Evolutionary conservation across 2,888 invertebrate species (phyloP).

Genomic region (Leucophora obtusa): DNA sequence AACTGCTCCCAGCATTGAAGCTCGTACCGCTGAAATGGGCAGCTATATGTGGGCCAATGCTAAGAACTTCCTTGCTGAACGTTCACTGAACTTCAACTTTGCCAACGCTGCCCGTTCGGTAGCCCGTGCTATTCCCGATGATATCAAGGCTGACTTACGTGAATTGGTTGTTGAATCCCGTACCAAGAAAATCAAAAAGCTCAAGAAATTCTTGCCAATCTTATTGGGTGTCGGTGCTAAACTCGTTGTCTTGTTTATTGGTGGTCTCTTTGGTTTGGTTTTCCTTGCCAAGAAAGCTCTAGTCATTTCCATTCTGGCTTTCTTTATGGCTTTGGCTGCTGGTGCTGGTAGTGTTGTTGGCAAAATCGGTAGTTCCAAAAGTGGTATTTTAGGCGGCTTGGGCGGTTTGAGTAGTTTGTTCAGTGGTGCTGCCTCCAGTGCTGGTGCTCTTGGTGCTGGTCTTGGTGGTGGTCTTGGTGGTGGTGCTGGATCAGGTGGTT

Average conservation of each 20-base stretch:
- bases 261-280: conserved; percentile 81
- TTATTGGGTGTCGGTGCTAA: conserved; percentile 82
- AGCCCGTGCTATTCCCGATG: conserved; percentile 80
- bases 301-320: conserved; percentile 81
- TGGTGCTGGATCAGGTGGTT: conserved; percentile 66
- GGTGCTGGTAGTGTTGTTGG: conserved; percentile 75
- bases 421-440: conserved; percentile 73
- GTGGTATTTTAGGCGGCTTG: conserved; percentile 72
- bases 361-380: conserved; percentile 72
- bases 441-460: conserved; percentile 61
- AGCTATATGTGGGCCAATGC: conserved; percentile 81
- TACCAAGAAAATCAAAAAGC: conserved; percentile 80
- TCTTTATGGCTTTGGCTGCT: conserved; percentile 81
- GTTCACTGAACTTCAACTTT: conserved; percentile 80
- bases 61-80: conserved; percentile 81
- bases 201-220: conserved; percentile 81
- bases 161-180: conserved; percentile 82
- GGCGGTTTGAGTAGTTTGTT: conserved; percentile 75
- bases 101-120: conserved; percentile 79
- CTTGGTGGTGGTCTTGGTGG: conserved; percentile 65
- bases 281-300: conserved; percentile 84
- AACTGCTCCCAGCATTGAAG: conserved; percentile 79
- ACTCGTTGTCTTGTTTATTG: conserved; percentile 80
- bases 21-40: conserved; percentile 81
- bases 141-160: conserved; percentile 80